Conservation (phyloP, 2,113 vertebrate genomes). For the Podiceps cristatus region DNA sequence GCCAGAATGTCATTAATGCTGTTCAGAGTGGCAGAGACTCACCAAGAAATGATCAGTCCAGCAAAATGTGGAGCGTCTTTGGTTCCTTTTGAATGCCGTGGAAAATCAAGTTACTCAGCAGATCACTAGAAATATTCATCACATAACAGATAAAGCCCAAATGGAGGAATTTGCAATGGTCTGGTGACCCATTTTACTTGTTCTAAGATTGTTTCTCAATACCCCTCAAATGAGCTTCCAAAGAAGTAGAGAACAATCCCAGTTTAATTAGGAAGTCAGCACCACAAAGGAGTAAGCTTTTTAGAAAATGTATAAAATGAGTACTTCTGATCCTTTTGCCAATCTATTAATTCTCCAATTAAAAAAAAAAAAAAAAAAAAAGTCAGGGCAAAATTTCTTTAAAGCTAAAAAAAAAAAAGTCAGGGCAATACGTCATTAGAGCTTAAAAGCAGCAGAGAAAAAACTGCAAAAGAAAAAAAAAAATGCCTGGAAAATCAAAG, state of each 20-base stretch:
- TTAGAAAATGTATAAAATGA: background rate
- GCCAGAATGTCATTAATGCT: background rate
- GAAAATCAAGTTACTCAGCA: background rate
- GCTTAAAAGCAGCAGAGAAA: constrained; percentile 10
- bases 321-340: constrained; percentile 24
- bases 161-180: background rate
- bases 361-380: background rate
- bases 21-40: background rate
- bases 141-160: background rate
- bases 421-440: background rate
- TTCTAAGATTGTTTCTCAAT: background rate
- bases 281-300: background rate
- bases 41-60: background rate
- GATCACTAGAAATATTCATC: background rate
- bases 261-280: constrained; percentile 44
- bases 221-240: background rate
- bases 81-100: background rate
- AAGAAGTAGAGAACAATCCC: background rate
- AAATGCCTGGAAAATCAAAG: constrained; percentile 41
- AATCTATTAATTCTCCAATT: constrained; percentile 43
- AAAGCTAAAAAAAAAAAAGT: background rate
- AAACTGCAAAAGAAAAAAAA: background rate
- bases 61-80: background rate
- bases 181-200: background rate
- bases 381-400: background rate